Evolutionary conservation across 2,888 invertebrate species (phyloP), one percentile per base, ranked within the genome.

Genomic region (Nemurella pictetii): DNA sequence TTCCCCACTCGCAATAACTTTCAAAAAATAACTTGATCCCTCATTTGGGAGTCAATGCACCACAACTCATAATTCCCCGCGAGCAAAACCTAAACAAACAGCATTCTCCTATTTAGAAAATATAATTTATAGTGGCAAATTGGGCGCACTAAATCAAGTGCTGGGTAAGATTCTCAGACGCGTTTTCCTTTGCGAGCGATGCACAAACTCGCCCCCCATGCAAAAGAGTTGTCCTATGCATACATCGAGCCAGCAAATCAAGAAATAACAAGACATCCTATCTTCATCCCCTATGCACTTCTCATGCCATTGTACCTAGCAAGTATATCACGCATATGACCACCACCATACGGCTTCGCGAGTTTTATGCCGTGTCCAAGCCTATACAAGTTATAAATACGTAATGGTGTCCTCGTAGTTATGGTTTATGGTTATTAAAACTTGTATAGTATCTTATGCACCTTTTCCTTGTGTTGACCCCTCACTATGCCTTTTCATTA

Each of bases 401-500:
- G 36, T 81, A 81, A 81, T 81, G 81, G 81, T 81, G n/a, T 35
- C 28, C 78, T 30, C 5, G 72, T 82, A 82, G 82, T 82, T 82
- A 82, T 82, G 82, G 82, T 82, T 82, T 82, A 82, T 82, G 82
- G 82, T 82, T 82, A 82, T 82, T 82, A 82, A 72, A 82, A 82
- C 72, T 36, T 82, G 82, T 72, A 82, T 82, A 36, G 29, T 12
- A n/a, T n/a, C 28, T 30, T 30, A n/a, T 78, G 78, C 78, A 30
- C 30, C 55, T 55, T 55, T 55, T 55, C 5, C 55, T 55, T 55
- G 55, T 27, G 7, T 75, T 75, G 75, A 75, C 75, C 78, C 30
- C 78, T 78, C 78, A 29, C 78, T 28, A 78, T 30, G 78, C 30
- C 78, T 78, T 30, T 78, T 78, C 78, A 78, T 78, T 78, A 78